Base-by-base conservation (phyloP, 2,113 vertebrate genomes). In the Aleadryas rufinucha region DNA sequence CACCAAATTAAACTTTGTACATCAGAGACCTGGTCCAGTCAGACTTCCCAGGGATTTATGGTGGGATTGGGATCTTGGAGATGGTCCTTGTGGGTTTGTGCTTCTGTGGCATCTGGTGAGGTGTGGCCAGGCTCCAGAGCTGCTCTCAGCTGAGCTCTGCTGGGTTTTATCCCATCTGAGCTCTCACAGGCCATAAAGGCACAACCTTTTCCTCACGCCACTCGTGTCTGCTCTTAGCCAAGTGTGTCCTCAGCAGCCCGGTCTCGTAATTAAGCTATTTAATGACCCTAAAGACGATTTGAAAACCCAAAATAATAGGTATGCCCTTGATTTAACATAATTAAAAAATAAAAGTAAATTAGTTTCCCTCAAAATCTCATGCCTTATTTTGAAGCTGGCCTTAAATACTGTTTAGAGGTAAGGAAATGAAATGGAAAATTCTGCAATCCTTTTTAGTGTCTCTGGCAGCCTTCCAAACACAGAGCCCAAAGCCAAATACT, bases 391-490 rank as follows among this genome's bases (percentile, higher is more conserved):
- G 86, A 77, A 86, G 52, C 77, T 84, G 77, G 56, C 24, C 42
- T 92, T 91, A 96, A 94, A 91, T 85, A 69, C 64, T 86, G 53
- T 69, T 95, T 88, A 84, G 91, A 83, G 63, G 54, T 94, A 90
- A 88, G 91, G 92, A 93, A 94, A 95, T 93, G 42, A 94, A 93
- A 97, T 87, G 86, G 87, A 94, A 94, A 95, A 96, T 82, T 84
- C 78, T 93, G 61, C 72, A 91, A 74, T 94, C 54, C 56, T 64
- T 94, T 95, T 92, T 84, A 50, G 53, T 13, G 28, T 87, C 76
- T 56, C 74, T 97, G 94, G 91, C 90, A 84, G 64, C 50, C 82
- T 89, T 93, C 87, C 94, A 95, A 88, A 85, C 74, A 53, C 47
- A 91, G 84, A 96, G 80, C 94, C 84, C 69, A 83, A 90, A 95